phyloP scores from a whole-genome alignment of 2,797 vertebrate genomes.

The Galago senegalensis region DNA sequence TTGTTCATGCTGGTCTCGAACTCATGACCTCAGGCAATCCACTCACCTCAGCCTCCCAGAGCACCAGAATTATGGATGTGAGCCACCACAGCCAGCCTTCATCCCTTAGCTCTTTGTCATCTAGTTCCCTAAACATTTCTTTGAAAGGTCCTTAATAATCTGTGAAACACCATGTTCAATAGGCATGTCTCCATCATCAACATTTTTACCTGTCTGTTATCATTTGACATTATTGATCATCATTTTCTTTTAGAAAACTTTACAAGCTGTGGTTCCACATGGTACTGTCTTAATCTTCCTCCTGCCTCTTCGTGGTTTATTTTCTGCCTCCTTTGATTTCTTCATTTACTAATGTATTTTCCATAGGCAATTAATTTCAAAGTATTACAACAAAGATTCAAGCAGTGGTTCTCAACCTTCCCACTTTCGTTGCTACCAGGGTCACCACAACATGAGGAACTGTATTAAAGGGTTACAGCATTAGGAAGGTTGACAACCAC shows the following conservation, averaged over 20 bases:
- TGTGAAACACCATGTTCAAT: not conserved
- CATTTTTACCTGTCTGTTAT: not conserved
- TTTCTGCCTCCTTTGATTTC: not conserved
- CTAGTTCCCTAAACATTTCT: not conserved
- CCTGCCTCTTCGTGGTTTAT: not conserved
- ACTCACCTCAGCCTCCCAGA: too few species aligned
- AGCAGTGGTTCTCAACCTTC: too few species aligned
- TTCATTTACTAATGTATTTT: conserved; percentile 39
- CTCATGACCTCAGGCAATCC: too few species aligned
- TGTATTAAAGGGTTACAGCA: too few species aligned
- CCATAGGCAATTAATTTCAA: not conserved
- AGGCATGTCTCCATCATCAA: not conserved
- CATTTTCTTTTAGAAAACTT: conserved; percentile 12
- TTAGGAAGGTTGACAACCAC: too few species aligned
- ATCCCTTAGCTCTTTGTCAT: not conserved
- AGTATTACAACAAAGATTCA: not conserved
- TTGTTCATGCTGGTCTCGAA: too few species aligned
- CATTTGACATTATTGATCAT: not conserved
- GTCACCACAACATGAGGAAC: too few species aligned
- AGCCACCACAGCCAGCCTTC: too few species aligned
- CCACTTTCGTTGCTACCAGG: too few species aligned
- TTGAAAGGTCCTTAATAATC: conserved; percentile 15
- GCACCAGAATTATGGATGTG: too few species aligned
- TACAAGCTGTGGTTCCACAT: not conserved
- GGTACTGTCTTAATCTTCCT: not conserved